phyloP scores from a whole-genome alignment of 2,888 invertebrate genomes.

The Petrophora chlorosata region DNA sequence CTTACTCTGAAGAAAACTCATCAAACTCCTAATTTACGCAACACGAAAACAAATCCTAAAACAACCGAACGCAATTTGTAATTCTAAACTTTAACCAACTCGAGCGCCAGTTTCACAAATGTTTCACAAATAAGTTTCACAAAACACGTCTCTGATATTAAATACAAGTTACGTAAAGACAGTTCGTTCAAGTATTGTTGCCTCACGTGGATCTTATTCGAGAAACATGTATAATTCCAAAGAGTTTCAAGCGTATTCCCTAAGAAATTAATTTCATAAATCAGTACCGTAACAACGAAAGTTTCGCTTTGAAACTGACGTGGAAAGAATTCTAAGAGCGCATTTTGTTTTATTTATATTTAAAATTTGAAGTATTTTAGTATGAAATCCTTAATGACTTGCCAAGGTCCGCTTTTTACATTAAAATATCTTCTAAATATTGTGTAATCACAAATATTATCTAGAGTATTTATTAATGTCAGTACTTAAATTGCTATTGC shows the following conservation, averaged over 20 bases:
- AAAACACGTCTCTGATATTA: conserved; percentile 76
- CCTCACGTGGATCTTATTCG: conserved; percentile 67
- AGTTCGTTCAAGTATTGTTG: conserved; percentile 65
- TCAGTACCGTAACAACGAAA: conserved; percentile 40
- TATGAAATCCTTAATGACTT: no score
- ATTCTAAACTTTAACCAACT: conserved; percentile 65
- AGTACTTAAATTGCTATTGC: no score
- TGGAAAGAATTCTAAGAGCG: conserved; percentile 11
- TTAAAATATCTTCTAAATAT: no score
- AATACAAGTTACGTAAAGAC: conserved; percentile 78
- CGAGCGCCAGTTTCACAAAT: conserved; percentile 37
- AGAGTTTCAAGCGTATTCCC: conserved; percentile 62
- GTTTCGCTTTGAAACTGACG: conserved; percentile 36
- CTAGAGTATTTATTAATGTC: no score
- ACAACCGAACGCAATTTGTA: conserved; percentile 64
- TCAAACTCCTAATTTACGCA: conserved; percentile 42
- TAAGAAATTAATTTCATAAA: conserved; percentile 67
- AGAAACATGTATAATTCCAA: conserved; percentile 70
- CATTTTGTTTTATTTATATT: not conserved
- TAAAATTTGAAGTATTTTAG: no score
- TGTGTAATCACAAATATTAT: no score
- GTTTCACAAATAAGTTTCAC: conserved; percentile 58
- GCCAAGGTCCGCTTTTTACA: no score
- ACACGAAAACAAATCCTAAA: conserved; percentile 55
- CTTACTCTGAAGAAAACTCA: conserved; percentile 19